Evolutionary conservation across 1,140 invertebrate genomes (phyloP).

Genomic region (Drosophila lini): DNA sequence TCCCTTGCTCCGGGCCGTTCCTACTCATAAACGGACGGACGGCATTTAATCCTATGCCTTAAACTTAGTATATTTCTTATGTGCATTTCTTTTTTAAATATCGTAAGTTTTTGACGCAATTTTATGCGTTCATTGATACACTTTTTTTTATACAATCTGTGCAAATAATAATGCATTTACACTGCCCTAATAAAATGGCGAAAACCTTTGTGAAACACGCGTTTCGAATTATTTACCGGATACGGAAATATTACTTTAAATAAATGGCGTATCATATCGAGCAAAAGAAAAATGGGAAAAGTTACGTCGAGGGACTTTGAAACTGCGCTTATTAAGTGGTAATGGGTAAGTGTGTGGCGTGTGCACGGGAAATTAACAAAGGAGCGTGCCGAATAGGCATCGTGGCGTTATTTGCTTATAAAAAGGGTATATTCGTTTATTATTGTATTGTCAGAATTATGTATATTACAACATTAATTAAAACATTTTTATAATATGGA

Average conservation of each 20-base stretch:
- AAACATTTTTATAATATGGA: not conserved
- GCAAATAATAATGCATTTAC: not conserved
- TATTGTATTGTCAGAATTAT: slow-evolving; percentile 55
- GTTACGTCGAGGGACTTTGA: slow-evolving; percentile 24
- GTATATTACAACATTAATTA: not conserved
- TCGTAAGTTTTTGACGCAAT: not conserved
- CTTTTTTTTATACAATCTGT: not conserved
- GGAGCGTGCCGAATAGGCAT: slow-evolving; percentile 74
- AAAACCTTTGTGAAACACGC: slow-evolving; percentile 45
- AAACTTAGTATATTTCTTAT: not conserved
- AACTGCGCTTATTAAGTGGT: slow-evolving; percentile 29
- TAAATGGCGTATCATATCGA: slow-evolving; percentile 58
- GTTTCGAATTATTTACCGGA: slow-evolving; percentile 76
- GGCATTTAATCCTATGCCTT: not conserved
- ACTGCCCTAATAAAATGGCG: not conserved
- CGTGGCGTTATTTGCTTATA: slow-evolving; percentile 72
- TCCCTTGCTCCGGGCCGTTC: not conserved
- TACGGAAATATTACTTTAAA: slow-evolving; percentile 81
- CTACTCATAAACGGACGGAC: not conserved
- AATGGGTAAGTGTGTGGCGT: slow-evolving; percentile 61
- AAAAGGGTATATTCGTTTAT: slow-evolving; percentile 40
- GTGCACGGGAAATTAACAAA: slow-evolving; percentile 80
- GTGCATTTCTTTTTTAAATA: not conserved
- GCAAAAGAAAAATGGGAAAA: slow-evolving; percentile 3
- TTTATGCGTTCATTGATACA: not conserved